Evolutionary conservation across 2,888 invertebrate genomes (phyloP).

Genomic region (Chymomyza caudatula): DNA sequence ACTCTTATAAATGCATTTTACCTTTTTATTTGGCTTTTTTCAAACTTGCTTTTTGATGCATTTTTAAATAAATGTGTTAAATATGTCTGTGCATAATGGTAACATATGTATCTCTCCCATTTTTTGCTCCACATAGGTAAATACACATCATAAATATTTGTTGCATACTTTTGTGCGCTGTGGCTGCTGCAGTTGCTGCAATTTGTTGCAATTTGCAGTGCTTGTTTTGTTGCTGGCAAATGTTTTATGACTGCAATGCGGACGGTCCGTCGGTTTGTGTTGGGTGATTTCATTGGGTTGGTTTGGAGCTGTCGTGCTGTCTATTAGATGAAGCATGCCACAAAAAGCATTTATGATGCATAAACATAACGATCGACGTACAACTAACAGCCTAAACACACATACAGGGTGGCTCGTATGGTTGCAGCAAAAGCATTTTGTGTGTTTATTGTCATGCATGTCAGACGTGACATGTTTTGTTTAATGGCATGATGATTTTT

Average conservation of each 20-base stretch:
- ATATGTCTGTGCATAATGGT: background rate
- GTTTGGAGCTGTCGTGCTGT: background rate
- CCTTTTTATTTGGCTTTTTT: background rate
- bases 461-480: background rate
- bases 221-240: constrained; percentile 45
- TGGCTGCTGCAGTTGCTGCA: constrained; percentile 28
- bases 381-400: background rate
- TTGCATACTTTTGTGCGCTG: background rate
- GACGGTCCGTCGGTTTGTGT: constrained; percentile 11
- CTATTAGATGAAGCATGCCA: constrained; percentile 19
- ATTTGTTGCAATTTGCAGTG: constrained; percentile 64
- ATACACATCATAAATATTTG: background rate
- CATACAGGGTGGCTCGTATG: background rate
- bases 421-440: background rate
- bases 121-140: background rate
- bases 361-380: constrained; percentile 47
- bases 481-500: background rate
- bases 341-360: constrained; percentile 64
- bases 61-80: background rate
- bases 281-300: constrained; percentile 2
- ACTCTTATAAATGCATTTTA: background rate
- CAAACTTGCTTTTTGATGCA: background rate
- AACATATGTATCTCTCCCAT: background rate
- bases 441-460: background rate
- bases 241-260: constrained; percentile 61